Conservation (phyloP, 2,797 vertebrate genomes). For the Dicrostonyx torquatus region DNA sequence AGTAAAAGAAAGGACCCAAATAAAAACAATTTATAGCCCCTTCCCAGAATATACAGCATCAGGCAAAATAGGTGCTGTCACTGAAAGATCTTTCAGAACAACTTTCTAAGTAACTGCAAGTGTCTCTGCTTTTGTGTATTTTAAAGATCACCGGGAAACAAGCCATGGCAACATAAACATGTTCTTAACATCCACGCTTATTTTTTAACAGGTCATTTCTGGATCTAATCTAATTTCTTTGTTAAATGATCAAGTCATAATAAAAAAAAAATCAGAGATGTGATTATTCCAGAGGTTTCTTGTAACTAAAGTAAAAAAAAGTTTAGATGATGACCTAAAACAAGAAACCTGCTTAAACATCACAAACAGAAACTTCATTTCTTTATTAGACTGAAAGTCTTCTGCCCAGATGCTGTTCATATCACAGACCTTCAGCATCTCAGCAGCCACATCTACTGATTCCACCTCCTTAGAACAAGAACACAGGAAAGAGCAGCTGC, state of each 20-base stretch:
- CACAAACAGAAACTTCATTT: constrained; percentile 81
- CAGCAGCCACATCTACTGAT: constrained; percentile 78
- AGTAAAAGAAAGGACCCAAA: constrained; percentile 46
- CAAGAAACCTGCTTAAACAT: constrained; percentile 77
- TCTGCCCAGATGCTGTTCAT: constrained; percentile 71
- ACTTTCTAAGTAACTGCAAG: neutral
- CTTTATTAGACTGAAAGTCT: constrained; percentile 72
- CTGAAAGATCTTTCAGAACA: neutral
- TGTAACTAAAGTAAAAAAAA: constrained; percentile 69
- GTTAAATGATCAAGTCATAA: constrained; percentile 68
- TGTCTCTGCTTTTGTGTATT: neutral
- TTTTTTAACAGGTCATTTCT: constrained; percentile 48
- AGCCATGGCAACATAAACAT: neutral
- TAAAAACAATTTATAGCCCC: constrained; percentile 27
- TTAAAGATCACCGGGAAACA: constrained; percentile 29
- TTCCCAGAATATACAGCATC: neutral
- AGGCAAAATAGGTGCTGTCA: constrained; percentile 1
- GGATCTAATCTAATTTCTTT: constrained; percentile 53
- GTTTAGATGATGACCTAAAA: constrained; percentile 62
- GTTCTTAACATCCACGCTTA: neutral
- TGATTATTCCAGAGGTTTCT: constrained; percentile 75
- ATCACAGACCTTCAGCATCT: constrained; percentile 78
- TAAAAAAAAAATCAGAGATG: constrained; percentile 70
- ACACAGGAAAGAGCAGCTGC: constrained; percentile 78
- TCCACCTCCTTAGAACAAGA: constrained; percentile 83